These are phyloP conservation scores for Craseonycteris thonglongyai DNA, from an alignment of 2,113 vertebrate genomes.

Conservation along the genomic window DNA sequence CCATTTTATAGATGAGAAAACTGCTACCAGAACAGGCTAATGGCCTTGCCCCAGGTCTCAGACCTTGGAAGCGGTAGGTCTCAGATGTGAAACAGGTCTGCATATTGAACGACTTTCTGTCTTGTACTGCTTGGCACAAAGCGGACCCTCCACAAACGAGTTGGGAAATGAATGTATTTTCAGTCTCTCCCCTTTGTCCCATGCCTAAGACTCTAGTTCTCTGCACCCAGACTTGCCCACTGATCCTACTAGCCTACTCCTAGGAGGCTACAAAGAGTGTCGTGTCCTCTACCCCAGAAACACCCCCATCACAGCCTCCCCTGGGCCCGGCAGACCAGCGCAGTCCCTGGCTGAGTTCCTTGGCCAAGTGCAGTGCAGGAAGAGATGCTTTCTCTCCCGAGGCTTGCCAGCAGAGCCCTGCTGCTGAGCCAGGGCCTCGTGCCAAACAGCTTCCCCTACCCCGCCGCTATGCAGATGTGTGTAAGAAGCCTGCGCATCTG, in stretches of 20 bases:
- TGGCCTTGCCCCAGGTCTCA: not conserved
- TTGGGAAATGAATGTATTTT: not conserved
- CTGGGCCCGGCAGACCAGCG: not conserved
- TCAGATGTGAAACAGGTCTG: not conserved
- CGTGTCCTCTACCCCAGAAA: not conserved
- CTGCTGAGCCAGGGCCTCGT: slow-evolving; percentile 47
- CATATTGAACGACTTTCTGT: not conserved
- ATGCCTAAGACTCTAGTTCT: not conserved
- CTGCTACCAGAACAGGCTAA: not conserved
- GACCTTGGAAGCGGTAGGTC: not conserved
- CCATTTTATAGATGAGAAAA: slow-evolving; percentile 7
- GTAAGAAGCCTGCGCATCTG: slow-evolving; percentile 56
- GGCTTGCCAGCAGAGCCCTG: slow-evolving; percentile 31
- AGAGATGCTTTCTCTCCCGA: slow-evolving; percentile 29
- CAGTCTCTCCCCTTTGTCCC: not conserved
- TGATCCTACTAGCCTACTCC: not conserved
- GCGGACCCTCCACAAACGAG: not conserved
- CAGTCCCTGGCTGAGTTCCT: not conserved
- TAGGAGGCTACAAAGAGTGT: not conserved
- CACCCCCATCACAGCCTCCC: not conserved
- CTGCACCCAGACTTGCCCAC: not conserved
- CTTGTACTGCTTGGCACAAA: not conserved
- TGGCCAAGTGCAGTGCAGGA: slow-evolving; percentile 8
- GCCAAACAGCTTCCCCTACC: slow-evolving; percentile 36
- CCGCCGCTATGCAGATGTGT: slow-evolving; percentile 69